These are phyloP conservation scores for Belonocnema kinseyi DNA, from an alignment of 1,140 invertebrate species.

Conservation along the genomic window DNA sequence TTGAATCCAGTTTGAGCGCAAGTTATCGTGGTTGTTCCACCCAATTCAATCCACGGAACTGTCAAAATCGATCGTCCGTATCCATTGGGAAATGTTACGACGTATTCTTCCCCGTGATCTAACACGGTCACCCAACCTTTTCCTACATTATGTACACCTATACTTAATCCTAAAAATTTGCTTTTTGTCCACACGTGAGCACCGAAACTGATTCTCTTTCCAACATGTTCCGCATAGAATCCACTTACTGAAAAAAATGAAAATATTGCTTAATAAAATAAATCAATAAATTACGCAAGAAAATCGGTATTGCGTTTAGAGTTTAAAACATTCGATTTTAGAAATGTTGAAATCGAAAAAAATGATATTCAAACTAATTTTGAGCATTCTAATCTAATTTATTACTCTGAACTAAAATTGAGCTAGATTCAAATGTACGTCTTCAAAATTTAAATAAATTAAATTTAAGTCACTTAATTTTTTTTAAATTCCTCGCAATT, in stretches of 20 bases:
- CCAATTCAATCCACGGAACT: conserved; percentile 97
- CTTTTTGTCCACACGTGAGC: conserved; percentile 99
- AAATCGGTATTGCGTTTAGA: no score
- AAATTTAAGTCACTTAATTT: no score
- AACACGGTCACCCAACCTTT: conserved; percentile 88
- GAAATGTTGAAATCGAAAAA: no score
- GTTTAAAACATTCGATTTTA: no score
- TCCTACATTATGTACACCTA: conserved; percentile 93
- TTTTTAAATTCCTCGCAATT: no score
- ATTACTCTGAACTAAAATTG: no score
- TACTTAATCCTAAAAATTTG: conserved; percentile 96
- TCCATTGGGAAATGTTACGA: conserved; percentile 95
- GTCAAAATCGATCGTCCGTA: conserved; percentile 97
- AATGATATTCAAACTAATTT: no score
- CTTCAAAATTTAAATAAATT: no score
- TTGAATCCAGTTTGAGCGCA: conserved; percentile 93
- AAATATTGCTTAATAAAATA: conserved; percentile 20
- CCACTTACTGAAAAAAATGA: conserved; percentile 85
- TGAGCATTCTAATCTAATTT: no score
- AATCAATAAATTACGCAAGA: no score
- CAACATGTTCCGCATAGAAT: conserved; percentile 96
- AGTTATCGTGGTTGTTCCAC: conserved; percentile 90
- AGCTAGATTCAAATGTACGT: no score
- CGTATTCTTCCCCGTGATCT: conserved; percentile 93
- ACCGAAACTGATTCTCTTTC: conserved; percentile 92